Evolutionary conservation across 64 coral and sea anemone species (phyloP).

Genomic region (Platygyra sinensis): DNA sequence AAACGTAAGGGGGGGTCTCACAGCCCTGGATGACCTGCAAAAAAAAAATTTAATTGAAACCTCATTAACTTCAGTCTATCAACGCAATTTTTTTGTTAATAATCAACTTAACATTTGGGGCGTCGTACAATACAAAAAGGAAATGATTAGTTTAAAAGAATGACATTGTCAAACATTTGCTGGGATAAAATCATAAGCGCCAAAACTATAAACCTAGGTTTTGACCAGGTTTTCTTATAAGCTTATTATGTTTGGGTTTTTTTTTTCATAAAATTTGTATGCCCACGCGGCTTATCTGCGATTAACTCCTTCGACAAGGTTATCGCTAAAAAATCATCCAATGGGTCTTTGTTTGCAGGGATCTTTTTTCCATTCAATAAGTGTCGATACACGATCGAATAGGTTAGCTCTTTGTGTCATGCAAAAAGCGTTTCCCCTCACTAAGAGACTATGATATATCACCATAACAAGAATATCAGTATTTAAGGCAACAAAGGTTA

Average conservation of each 20-base stretch:
- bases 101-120: background rate
- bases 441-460: background rate
- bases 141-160: background rate
- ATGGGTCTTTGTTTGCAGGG: background rate
- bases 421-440: background rate
- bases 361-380: background rate
- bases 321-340: background rate
- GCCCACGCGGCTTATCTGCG: background rate
- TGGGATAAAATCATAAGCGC: background rate
- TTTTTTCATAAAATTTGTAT: background rate
- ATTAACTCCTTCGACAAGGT: background rate
- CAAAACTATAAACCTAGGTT: background rate
- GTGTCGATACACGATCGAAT: background rate
- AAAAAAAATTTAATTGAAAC: conserved; percentile 1
- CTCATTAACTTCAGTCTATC: background rate
- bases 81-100: background rate
- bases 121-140: background rate
- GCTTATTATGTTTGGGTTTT: background rate
- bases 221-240: background rate
- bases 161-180: background rate
- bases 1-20: no score
- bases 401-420: background rate
- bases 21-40: background rate
- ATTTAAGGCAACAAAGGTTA: conserved; percentile 2
- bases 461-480: background rate